These are phyloP conservation scores for Callinectes sapidus DNA, from an alignment of 2,888 invertebrate species.

Conservation along the genomic window DNA sequence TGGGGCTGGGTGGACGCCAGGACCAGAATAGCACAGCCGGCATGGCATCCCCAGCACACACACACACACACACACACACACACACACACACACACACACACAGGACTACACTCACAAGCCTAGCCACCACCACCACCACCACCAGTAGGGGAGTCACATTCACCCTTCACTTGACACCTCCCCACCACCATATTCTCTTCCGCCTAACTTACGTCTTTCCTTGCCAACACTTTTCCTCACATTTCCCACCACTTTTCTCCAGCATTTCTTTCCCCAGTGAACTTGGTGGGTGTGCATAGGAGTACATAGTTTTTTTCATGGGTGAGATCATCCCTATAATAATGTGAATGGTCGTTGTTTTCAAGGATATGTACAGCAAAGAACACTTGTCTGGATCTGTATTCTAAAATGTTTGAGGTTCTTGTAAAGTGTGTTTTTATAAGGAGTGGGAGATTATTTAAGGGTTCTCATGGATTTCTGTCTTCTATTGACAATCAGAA, in stretches of 20 bases:
- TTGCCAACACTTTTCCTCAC: not conserved
- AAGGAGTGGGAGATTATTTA: too few relatives aligned
- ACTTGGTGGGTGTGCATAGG: not conserved
- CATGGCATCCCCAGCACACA: slow-evolving; percentile 32
- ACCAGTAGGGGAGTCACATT: not conserved
- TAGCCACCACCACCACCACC: not conserved
- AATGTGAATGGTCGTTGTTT: not conserved
- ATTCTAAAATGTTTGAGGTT: too few relatives aligned
- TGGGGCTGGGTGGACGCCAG: slow-evolving; percentile 39
- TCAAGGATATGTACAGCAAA: not conserved
- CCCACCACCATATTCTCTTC: not conserved
- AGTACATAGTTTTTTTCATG: not conserved
- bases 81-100: slow-evolving; percentile 20
- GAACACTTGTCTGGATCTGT: too few relatives aligned
- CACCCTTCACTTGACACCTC: not conserved
- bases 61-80: not conserved
- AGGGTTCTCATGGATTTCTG: too few relatives aligned
- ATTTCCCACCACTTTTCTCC: not conserved
- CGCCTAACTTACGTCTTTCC: not conserved
- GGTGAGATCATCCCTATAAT: not conserved
- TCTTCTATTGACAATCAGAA: too few relatives aligned
- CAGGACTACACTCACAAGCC: not conserved
- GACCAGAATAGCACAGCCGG: slow-evolving; percentile 41
- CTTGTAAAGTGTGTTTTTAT: too few relatives aligned
- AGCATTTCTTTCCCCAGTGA: not conserved